Evolutionary conservation across 1,140 invertebrate genomes (phyloP).

Genomic region (Drusus annulatus): DNA sequence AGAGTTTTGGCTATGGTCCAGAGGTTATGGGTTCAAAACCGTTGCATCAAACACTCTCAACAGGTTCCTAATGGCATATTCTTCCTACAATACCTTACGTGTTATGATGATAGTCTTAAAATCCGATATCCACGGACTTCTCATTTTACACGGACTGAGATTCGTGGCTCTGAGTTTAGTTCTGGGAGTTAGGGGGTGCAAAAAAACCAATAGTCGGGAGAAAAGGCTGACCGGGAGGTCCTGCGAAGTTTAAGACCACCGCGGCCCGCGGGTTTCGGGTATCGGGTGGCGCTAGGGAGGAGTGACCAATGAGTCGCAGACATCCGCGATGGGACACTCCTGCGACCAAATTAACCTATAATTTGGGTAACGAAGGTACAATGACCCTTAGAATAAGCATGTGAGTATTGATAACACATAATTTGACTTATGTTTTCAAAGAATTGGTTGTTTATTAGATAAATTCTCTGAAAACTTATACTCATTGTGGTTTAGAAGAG

Average conservation of each 20-base stretch:
- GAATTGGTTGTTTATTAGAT: too few relatives aligned
- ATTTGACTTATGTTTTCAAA: too few relatives aligned
- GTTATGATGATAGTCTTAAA: background rate
- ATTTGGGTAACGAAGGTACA: background rate
- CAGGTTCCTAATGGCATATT: background rate
- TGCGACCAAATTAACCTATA: background rate
- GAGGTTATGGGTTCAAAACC: background rate
- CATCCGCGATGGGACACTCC: background rate
- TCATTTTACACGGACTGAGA: background rate
- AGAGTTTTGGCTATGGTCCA: too few relatives aligned
- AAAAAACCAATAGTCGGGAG: background rate
- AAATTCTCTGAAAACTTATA: too few relatives aligned
- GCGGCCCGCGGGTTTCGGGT: conserved; percentile 2
- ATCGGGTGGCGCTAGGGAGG: background rate
- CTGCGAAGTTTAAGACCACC: conserved; percentile 8
- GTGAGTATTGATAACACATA: too few relatives aligned
- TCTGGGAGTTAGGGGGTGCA: background rate
- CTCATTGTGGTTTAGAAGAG: too few relatives aligned
- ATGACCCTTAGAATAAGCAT: background rate
- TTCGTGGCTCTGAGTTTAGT: background rate
- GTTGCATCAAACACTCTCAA: background rate
- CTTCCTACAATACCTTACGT: background rate
- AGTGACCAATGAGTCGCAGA: background rate
- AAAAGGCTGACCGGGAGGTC: background rate
- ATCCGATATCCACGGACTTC: background rate